These are phyloP conservation scores for Scatophagus argus DNA, from an alignment of 2,113 vertebrate species.

Conservation along the genomic window DNA sequence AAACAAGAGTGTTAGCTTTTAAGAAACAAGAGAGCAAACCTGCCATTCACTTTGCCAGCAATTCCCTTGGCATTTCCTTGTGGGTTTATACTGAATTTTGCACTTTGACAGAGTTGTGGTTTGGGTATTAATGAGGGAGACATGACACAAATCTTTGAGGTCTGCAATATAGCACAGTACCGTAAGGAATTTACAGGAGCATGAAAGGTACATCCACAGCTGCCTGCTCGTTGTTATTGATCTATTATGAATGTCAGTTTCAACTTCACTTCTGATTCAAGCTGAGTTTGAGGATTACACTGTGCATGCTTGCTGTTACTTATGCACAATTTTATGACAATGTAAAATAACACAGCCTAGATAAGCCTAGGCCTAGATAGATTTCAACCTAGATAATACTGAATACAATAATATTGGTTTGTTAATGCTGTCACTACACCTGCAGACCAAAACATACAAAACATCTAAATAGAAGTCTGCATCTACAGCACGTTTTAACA, in stretches of 20 bases:
- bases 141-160: conserved; percentile 45
- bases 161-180: conserved; percentile 61
- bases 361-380: too few relatives aligned
- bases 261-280: conserved; percentile 31
- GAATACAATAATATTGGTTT: neutral
- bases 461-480: neutral
- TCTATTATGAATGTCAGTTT: conserved; percentile 71
- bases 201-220: conserved; percentile 69
- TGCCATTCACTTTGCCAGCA: conserved; percentile 15
- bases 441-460: neutral
- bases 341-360: neutral
- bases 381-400: neutral
- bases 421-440: neutral
- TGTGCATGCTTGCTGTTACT: conserved; percentile 9
- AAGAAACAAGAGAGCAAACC: neutral
- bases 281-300: conserved; percentile 7
- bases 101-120: conserved; percentile 55
- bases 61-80: conserved; percentile 21
- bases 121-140: conserved; percentile 69
- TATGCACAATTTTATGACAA: neutral
- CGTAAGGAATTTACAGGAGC: conserved; percentile 65
- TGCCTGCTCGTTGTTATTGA: conserved; percentile 66
- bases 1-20: conserved; percentile 27
- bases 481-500: neutral
- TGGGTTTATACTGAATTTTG: conserved; percentile 34